Evolutionary conservation across 2,113 vertebrate genomes (phyloP).

Genomic region (Dasyurus viverrinus): DNA sequence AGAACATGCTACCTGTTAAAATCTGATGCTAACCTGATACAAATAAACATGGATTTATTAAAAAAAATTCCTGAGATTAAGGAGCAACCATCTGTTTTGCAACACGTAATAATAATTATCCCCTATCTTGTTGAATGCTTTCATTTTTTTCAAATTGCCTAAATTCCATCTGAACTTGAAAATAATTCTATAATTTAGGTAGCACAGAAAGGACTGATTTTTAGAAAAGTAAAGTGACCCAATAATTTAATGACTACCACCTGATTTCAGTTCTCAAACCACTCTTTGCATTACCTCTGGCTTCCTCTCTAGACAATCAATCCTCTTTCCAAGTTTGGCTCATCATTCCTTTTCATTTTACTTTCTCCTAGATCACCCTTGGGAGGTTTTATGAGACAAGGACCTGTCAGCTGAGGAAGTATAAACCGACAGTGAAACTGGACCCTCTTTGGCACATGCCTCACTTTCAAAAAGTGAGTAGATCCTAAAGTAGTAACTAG

Average conservation of each 20-base stretch:
- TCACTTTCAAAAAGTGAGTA: slow-evolving; percentile 85
- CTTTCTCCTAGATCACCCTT: slow-evolving; percentile 57
- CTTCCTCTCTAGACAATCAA: background rate
- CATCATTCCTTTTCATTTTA: accelerated
- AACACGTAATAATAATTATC: background rate
- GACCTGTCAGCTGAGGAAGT: slow-evolving; percentile 86
- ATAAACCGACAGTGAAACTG: slow-evolving; percentile 59
- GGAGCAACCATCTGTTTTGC: background rate
- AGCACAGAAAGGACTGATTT: background rate
- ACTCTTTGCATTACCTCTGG: accelerated
- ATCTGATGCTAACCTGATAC: background rate
- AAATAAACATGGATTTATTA: background rate
- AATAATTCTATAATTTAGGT: background rate
- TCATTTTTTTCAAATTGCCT: background rate
- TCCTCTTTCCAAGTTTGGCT: background rate
- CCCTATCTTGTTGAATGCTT: background rate
- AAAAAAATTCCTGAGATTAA: background rate
- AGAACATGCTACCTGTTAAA: background rate
- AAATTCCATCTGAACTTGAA: background rate
- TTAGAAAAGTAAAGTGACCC: background rate
- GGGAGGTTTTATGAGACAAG: slow-evolving; percentile 81
- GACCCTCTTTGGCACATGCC: slow-evolving; percentile 86
- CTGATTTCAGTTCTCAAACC: background rate
- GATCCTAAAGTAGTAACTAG: background rate
- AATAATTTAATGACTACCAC: background rate